Evolutionary conservation across 2,797 vertebrate species (phyloP), one percentile per base, ranked within the genome.

Genomic region (Brachyalestes nurse): DNA sequence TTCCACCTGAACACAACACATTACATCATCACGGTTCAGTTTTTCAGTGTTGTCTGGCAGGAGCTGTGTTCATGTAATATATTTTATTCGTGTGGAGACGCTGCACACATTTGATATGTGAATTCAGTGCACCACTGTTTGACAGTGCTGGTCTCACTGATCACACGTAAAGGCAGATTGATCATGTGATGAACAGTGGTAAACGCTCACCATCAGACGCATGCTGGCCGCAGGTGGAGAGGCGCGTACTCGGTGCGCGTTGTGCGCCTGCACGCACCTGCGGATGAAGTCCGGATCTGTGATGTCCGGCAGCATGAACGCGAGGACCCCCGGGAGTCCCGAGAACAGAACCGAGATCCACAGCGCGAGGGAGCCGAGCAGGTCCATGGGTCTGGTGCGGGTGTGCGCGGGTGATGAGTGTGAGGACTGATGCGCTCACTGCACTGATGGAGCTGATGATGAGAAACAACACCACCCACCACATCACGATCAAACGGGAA

Each of bases 191-290:
- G 19, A 6, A 1, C 62, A 10, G 1, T 40, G 62, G 5, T 28
- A 34, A 45, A 28, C 5, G 47, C 84, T 88, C 73, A 88, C 88
- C 88, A 89, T 87, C 72, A 81, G 76, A 57, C 73, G 81, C 85
- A 85, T 82, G 72, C 84, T 72, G 72, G 55, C 76, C 0, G 83
- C 80, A 13, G 80, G 14, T 21, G 84, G 83, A 4, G 34, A 62
- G 21, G 72, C 81, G 28, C 72, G 81, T 51, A 81, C 55, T 34
- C 88, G 85, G n/a, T 89, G 78, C 1, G 10, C 72, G 67, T 89
- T 88, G 65, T 89, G 88, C 61, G 81, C 79, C 51, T 60, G 83
- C 64, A 88, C 83, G 78, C 88, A 89, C 72, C 72, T 71, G 81
- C 83, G 79, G 70, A 88, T 88, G 71, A 89, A 89, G 21, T 80